Percentiles rank a stretch among this genome's conserved stretches.
Evolutionary conservation across 2,888 invertebrate species (phyloP).

Genomic region (Drosophila birchii): DNA sequence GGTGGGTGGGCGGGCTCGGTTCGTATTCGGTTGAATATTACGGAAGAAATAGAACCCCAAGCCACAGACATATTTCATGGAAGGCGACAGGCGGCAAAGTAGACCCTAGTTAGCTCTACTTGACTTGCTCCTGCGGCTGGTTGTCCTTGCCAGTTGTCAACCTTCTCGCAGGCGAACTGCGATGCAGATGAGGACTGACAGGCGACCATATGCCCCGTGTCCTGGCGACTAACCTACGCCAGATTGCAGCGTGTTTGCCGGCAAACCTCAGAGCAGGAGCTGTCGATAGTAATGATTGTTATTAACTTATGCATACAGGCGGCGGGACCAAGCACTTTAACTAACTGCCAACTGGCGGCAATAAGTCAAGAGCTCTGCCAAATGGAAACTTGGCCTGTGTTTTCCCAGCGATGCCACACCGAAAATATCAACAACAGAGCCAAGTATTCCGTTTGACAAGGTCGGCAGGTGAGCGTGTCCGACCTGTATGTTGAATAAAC

Average conservation of each 20-base stretch:
- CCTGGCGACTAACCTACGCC: constrained; percentile 21
- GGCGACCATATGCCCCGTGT: constrained; percentile 54
- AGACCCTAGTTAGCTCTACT: constrained; percentile 46
- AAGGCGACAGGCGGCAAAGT: constrained; percentile 43
- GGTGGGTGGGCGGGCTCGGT: not conserved
- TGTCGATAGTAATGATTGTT: constrained; percentile 75
- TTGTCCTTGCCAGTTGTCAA: constrained; percentile 60
- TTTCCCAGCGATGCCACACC: constrained; percentile 27
- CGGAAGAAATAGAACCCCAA: constrained; percentile 23
- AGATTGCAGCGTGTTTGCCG: constrained; percentile 30
- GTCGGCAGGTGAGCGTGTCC: constrained; percentile 39
- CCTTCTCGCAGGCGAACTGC: constrained; percentile 36
- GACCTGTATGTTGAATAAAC: constrained; percentile 6
- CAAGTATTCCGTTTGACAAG: constrained; percentile 43
- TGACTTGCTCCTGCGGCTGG: constrained; percentile 39
- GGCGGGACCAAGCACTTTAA: constrained; percentile 51
- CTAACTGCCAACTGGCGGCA: constrained; percentile 50
- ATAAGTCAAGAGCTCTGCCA: constrained; percentile 44
- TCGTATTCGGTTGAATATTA: constrained; percentile 1
- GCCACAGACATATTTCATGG: constrained; percentile 53
- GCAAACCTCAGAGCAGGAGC: constrained; percentile 35
- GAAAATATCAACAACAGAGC: constrained; percentile 40
- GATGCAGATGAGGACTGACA: constrained; percentile 40
- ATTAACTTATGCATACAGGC: constrained; percentile 62
- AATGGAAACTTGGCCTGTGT: constrained; percentile 38